These are phyloP conservation scores for Pseudonaja textilis DNA, from an alignment of 2,113 vertebrate species.

Conservation along the genomic window DNA sequence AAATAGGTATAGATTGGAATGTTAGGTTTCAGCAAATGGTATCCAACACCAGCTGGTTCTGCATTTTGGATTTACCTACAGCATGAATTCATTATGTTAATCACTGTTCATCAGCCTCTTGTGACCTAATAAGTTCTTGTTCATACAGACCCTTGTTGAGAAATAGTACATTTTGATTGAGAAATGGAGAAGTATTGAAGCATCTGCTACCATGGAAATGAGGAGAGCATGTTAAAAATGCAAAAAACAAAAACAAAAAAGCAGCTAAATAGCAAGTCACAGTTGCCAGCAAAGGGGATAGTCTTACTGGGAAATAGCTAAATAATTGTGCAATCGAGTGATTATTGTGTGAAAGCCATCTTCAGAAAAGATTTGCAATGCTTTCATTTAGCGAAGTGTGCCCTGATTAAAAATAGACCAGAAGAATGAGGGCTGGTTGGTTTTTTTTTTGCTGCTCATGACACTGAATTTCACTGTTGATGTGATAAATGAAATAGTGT, in stretches of 20 bases:
- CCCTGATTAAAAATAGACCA: not conserved
- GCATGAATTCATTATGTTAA: not conserved
- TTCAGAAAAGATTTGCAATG: not conserved
- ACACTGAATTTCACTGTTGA: not conserved
- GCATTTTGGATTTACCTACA: not conserved
- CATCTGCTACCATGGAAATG: not conserved
- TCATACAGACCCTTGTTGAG: not conserved
- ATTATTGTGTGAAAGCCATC: not conserved
- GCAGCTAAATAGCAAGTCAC: not conserved
- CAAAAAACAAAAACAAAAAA: not conserved
- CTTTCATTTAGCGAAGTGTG: not conserved
- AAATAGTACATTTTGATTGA: not conserved
- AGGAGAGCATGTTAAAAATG: not conserved
- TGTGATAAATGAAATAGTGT: not conserved
- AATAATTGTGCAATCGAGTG: not conserved
- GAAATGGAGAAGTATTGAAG: not conserved
- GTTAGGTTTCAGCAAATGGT: not conserved
- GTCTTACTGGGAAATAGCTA: not conserved
- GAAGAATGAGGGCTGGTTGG: not conserved
- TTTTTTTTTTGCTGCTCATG: too few species aligned
- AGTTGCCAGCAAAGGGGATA: not conserved
- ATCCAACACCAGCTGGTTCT: not conserved
- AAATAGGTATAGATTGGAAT: not conserved
- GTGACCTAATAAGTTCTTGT: not conserved
- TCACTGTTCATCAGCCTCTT: not conserved